Evolutionary conservation across 2,888 invertebrate genomes (phyloP), one percentile per base, ranked within the genome.

Genomic region (Xestoiulus laeticollis): DNA sequence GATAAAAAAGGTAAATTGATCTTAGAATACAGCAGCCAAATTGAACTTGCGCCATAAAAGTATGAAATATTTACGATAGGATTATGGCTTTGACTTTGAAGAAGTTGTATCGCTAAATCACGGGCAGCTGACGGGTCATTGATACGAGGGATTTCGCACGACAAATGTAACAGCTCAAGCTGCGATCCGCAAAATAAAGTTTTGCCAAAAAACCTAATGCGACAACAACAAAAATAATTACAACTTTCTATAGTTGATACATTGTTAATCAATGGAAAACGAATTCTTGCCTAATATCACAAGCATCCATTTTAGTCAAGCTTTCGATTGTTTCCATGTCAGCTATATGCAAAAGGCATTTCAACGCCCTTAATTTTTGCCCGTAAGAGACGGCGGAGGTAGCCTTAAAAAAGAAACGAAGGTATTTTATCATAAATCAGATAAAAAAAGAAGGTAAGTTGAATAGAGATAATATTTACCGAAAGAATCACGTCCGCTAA

Each of bases 331-430:
- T 22, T 32, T n/a, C 84, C 6, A 22, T n/a, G 33, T 84, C 84
- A 10, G 43, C n/a, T 84, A 84, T 22, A 84, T 84, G 43, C 84
- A 84, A 84, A 6, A 84, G 33, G 84, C 84, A 84, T 43, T 84
- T 84, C 84, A 84, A 32, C 12, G 84, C 84, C 43, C 33, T 12
- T 43, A 33, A 84, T 12, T 84, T 84, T 3, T 84, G 84, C 1
- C 84, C n/a, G 16, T 33, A 33, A 12, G 84, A 38, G 33, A 84
- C 33, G 1, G 84, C 33, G 22, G 84, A 22, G 0, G 10, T 16
- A 30, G 30, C n/a, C 84, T 84, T n/a, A 32, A 22, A 33, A 32
- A 33, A 10, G 6, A 43, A 33, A 33, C 6, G 16, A 0, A 84
- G 12, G 26, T 82, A 5, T 19, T 82, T 5, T 0, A 48, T 14